Evolutionary conservation across 2,888 invertebrate species (phyloP), one percentile per base, ranked within the genome.

Genomic region (Aleiodes testaceus): DNA sequence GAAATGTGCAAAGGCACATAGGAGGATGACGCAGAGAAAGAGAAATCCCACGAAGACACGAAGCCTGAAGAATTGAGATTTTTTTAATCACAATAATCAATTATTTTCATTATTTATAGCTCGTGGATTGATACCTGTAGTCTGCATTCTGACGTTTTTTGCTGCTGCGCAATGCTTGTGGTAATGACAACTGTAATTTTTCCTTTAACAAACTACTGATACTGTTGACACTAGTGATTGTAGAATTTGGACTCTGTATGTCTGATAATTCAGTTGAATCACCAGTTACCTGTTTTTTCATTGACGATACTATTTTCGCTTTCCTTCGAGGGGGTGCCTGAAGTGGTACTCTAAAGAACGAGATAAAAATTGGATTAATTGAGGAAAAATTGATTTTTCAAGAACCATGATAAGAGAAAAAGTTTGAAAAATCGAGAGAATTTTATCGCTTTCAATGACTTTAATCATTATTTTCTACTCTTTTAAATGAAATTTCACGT

Each of bases 201-300:
- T 96, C 95, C 80, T 93, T 92, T 12, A 96, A 89, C 67, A 96
- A 88, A 84, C 95, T 95, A 72, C 95, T 95, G 77, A 96, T 90
- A 0, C 95, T 95, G 88, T 95, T 95, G 79, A 95, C 92, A 55
- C 95, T 95, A 0, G 95, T 95, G 80, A 95, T 93, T 5, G 95
- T 95, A 81, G 94, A 93, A 76, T 91, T 92, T 0, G 93, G 92
- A 1, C 93, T 93, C 72, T 92, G 92, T 18, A 90, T 91, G 44
- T 91, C 91, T 22, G 88, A 83, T 74, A 88, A 86, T 72, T 91
- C 91, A 90, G 89, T 90, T 84, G 89, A 89, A 84, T 88, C 90
- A 16, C 18, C 22, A 84, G 89, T 90, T 78, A 88, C 89, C 81
- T 88, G 88, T 72, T 89, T 89, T 65, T 91, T 89, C 73, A 90